These are phyloP conservation scores for Empis livida DNA, from an alignment of 2,888 invertebrate genomes.

Conservation along the genomic window DNA sequence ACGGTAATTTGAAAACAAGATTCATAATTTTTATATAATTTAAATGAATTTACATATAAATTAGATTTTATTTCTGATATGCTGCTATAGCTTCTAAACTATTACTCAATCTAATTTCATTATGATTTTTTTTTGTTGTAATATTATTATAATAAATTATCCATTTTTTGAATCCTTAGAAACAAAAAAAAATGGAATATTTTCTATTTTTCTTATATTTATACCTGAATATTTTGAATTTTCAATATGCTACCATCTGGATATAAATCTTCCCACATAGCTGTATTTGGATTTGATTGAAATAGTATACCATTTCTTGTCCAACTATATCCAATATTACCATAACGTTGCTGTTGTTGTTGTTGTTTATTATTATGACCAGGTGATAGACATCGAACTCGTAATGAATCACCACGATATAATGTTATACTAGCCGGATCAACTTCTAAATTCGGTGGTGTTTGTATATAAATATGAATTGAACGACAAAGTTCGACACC, in stretches of 20 bases:
- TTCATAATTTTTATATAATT: too few species aligned
- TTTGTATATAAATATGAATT: slow-evolving; percentile 43
- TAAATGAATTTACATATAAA: too few species aligned
- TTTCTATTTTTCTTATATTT: slow-evolving; percentile 6
- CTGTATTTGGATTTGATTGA: slow-evolving; percentile 57
- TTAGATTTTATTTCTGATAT: too few species aligned
- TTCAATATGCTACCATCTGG: slow-evolving; percentile 73
- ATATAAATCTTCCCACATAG: slow-evolving; percentile 73
- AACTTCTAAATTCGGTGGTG: slow-evolving; percentile 50
- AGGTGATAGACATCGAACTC: slow-evolving; percentile 47
- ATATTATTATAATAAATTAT: too few species aligned
- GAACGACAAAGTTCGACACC: slow-evolving; percentile 52
- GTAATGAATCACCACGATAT: slow-evolving; percentile 38
- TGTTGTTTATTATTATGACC: slow-evolving; percentile 28
- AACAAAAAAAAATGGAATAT: background rate
- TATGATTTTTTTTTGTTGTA: too few species aligned
- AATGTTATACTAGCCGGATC: slow-evolving; percentile 54
- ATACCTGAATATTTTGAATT: slow-evolving; percentile 62
- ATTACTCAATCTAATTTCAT: too few species aligned
- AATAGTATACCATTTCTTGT: slow-evolving; percentile 63
- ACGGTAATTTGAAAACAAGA: too few species aligned
- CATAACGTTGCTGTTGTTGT: slow-evolving; percentile 37
- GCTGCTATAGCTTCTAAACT: too few species aligned
- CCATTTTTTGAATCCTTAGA: background rate
- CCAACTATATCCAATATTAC: slow-evolving; percentile 70